Evolutionary conservation across 1,140 invertebrate species (phyloP), one percentile per base, ranked within the genome.

Genomic region (Plutomurus gul): DNA sequence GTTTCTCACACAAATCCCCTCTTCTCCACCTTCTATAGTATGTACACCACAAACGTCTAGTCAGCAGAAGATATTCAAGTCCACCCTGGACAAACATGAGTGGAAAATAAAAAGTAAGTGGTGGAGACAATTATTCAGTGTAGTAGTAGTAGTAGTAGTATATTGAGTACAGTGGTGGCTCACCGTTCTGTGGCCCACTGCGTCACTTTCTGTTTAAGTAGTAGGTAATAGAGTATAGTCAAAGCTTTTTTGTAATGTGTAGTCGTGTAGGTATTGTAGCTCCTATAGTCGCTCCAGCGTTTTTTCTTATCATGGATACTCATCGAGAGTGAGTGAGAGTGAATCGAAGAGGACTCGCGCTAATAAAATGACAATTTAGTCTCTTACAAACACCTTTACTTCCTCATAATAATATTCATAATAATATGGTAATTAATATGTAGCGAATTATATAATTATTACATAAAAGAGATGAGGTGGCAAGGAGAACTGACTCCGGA

Each of bases 351-450:
- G 30, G 56, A 65, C 36, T 65, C 56, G 36, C 56, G 56, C 56
- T 65, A 65, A 65, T 65, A 65, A 65, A 65, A 65, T 65, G 25
- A 65, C 56, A 65, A 65, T 65, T 18, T 25, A 65, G 56, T 65
- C 56, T 65, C 56, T 65, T 65, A 65, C 56, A 65, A 65, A 65
- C 56, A 65, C 56, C 56, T 65, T 65, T 65, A 65, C 56, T 43
- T 65, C 27, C 56, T 65, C 56, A 51, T 51, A 65, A 65, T 65
- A 65, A 65, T 65, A 65, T 65, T 65, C 56, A 65, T 65, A 25
- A 65, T 65, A 65, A 65, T n/a, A n/a, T 65, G 56, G 36, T 65
- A 65, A 65, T 65, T 43, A 43, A 43, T 43, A 33, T 33, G 36
- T 65, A 65, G 56, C 56, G 56, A 65, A 65, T 65, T 36, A 65